Base-by-base conservation (phyloP, 2,113 vertebrate genomes). In the Actenoides hombroni region DNA sequence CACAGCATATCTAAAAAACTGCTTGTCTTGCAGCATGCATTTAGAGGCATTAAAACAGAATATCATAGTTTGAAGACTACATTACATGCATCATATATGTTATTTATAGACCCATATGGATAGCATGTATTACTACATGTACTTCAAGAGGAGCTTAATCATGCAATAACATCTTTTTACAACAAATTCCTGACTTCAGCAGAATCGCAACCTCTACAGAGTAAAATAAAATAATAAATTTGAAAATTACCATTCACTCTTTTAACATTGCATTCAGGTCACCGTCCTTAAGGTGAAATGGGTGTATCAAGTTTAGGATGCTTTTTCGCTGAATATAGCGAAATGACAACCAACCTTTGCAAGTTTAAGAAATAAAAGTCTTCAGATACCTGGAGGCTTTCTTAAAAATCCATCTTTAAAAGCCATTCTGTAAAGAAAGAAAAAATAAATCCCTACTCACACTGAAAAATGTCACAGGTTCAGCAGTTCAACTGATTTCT, bases 381-480 rank as follows among this genome's bases (percentile, higher is more conserved):
- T 79, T 90, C 46, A 69, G 42, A 46, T 42, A 53, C 3, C 17
- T 33, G 31, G 29, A 67, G 10, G 49, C 78, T 92, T 68, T 65
- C 71, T 64, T 74, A 42, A 83, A 73, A 94, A 64, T 16, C 29
- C 56, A 46, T 19, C 57, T 57, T 44, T 46, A 78, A 84, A 87
- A 82, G 49, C 7, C 19, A 73, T 83, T 81, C 86, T 31, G 37
- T 13, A 51, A 31, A 33, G 24, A 21, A 42, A 42, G 60, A 65
- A 40, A 65, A 28, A 25, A 46, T n/a, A 60, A 63, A 67, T 8
- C 67, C 77, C 59, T 49, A 61, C 68, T 95, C 44, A 90, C 77
- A 54, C 16, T 31, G 73, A 49, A 85, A 90, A 68, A 60, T 89
- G 75, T 64, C 80, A 87, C 83, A 78, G 57, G 79, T 93, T 96